Evolutionary conservation across 2,113 vertebrate species (phyloP).

Genomic region (Trematocara zebra): DNA sequence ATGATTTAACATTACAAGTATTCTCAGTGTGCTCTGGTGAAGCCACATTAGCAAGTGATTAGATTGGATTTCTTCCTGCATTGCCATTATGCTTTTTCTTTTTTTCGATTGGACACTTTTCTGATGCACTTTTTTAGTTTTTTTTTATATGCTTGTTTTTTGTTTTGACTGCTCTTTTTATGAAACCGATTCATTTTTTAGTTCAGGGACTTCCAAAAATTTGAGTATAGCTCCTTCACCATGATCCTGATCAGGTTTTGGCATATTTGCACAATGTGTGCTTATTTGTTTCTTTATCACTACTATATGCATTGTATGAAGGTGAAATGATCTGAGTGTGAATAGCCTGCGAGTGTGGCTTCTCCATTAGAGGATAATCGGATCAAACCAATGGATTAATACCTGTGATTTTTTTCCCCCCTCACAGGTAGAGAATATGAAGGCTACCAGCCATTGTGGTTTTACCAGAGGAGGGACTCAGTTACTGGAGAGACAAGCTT

Average conservation of each 20-base stretch:
- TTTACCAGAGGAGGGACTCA: slow-evolving; percentile 84
- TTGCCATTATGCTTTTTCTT: background rate
- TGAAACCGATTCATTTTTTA: background rate
- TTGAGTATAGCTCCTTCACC: background rate
- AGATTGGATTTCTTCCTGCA: background rate
- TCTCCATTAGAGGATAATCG: background rate
- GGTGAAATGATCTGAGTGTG: background rate
- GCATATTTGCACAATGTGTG: background rate
- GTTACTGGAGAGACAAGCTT: slow-evolving; percentile 85
- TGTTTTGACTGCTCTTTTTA: background rate
- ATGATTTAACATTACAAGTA: background rate
- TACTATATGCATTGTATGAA: background rate
- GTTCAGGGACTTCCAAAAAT: background rate
- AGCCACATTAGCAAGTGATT: slow-evolving; percentile 23
- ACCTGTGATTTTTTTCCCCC: background rate
- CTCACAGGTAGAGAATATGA: slow-evolving; percentile 83
- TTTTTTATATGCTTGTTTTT: background rate
- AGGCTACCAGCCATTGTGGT: slow-evolving; percentile 87
- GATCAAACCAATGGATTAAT: background rate
- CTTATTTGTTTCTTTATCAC: background rate
- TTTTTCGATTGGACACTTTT: background rate
- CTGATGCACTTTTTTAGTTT: background rate
- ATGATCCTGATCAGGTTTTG: background rate
- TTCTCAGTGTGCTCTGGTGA: background rate
- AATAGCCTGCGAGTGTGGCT: slow-evolving; percentile 24